phyloP scores from a whole-genome alignment of 2,113 vertebrate genomes.

The Noctilio leporinus region DNA sequence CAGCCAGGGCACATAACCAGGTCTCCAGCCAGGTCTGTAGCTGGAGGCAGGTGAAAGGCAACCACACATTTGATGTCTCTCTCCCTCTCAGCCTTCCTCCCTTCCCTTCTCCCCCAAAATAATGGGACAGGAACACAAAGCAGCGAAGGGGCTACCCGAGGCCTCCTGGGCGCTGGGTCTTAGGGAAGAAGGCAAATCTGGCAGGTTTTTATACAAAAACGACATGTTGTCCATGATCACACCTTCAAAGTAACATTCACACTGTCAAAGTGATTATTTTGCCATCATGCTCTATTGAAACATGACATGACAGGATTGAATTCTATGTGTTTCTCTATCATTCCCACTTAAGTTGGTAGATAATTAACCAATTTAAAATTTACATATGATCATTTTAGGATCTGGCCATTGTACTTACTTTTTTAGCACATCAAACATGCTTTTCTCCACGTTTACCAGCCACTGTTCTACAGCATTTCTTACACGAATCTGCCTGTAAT shows the following conservation, averaged over 20 bases:
- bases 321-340: neutral
- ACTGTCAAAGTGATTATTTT: neutral
- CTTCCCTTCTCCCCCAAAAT: no score
- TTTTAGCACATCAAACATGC: conserved; percentile 76
- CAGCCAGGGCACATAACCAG: no score
- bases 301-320: neutral
- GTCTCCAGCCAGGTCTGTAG: no score
- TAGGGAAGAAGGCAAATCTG: neutral
- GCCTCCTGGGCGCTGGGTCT: neutral
- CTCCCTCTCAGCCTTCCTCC: no score
- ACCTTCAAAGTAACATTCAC: neutral
- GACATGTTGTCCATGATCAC: neutral
- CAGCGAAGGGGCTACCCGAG: accelerated
- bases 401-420: conserved; percentile 67
- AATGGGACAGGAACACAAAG: neutral
- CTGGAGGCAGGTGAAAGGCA: no score
- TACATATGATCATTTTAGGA: neutral
- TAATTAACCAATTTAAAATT: neutral
- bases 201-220: neutral
- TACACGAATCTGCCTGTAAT: conserved; percentile 74
- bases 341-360: neutral
- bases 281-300: neutral
- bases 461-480: conserved; percentile 77
- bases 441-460: conserved; percentile 77
- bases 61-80: no score